These are phyloP conservation scores for Trematomus bernacchii DNA, from an alignment of 2,797 vertebrate species.

Conservation along the genomic window DNA sequence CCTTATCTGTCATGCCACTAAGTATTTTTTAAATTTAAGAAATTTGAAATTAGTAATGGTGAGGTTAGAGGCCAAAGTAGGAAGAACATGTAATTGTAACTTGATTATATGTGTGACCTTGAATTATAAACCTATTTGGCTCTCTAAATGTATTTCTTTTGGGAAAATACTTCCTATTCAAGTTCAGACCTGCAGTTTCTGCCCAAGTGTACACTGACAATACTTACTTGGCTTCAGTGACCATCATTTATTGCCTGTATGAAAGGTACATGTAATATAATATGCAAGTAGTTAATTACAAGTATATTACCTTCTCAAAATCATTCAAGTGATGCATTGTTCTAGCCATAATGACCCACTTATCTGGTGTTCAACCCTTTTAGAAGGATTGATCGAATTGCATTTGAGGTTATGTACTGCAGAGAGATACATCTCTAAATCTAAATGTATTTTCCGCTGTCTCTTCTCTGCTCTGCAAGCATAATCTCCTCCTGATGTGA, in stretches of 20 bases:
- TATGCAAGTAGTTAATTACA: constrained; percentile 23
- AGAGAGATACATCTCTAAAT: constrained; percentile 13
- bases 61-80: neutral
- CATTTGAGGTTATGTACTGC: constrained; percentile 19
- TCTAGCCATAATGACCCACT: constrained; percentile 5
- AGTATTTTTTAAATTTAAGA: neutral
- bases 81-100: neutral
- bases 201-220: neutral
- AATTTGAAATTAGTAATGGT: neutral
- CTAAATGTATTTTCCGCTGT: constrained; percentile 24
- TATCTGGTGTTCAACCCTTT: neutral
- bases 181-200: neutral
- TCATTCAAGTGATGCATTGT: constrained; percentile 14
- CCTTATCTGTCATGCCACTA: neutral
- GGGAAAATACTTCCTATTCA: neutral
- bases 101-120: neutral
- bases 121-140: neutral
- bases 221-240: neutral
- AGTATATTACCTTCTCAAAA: constrained; percentile 3
- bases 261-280: constrained; percentile 13
- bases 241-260: constrained; percentile 10
- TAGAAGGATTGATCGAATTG: constrained; percentile 8
- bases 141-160: neutral
- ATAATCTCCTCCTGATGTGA: constrained; percentile 16
- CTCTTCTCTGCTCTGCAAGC: constrained; percentile 22